Evolutionary conservation across 2,797 vertebrate species (phyloP), one percentile per base, ranked within the genome.

Genomic region (Eptatretus atami): DNA sequence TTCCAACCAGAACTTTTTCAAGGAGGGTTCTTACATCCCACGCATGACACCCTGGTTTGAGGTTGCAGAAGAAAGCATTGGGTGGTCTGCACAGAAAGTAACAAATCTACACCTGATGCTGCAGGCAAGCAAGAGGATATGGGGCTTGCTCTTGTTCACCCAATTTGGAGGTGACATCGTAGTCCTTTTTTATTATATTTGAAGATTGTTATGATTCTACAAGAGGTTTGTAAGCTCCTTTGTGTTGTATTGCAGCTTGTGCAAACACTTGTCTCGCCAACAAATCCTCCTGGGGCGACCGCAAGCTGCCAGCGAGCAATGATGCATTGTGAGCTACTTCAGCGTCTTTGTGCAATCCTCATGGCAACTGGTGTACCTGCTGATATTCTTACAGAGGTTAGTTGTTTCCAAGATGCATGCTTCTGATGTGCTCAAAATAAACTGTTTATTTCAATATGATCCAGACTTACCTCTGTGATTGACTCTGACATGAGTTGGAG

Each of bases 1-100:
- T 74, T 98, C 92, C 72, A 98, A 98, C 73, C 92, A 98, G 75
- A 98, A 96, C 72, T 98, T 95, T 75, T 98, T 96, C 74, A 98
- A 98, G 69, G 92, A 98, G 75, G 90, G 92, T 65, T 95, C 92
- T 1, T 98, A 92, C 73, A 88, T 98, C 66, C 86, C 96, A 70
- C 82, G 82, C 63, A 98, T 96, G 90, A 98, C 86, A 72, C 83
- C 87, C 6, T 98, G 92, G 90, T 98, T 98, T 71, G 88, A 95
- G 70, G 86, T 98, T 57, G 81, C 84, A 2, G 87, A 96, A 54
- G 90, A 96, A 72, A 96, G 88, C 72, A 82, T 82, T 2, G 88
- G 87, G 64, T 98, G 92, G 92, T 94, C 88, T 1, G 90, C 92
- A 2, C 92, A 98, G 73, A 96, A 98, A 73, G 92, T 95, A 67